Evolutionary conservation across 2,888 invertebrate genomes (phyloP), one percentile per base, ranked within the genome.

Genomic region (Phyllotreta cruciferae): DNA sequence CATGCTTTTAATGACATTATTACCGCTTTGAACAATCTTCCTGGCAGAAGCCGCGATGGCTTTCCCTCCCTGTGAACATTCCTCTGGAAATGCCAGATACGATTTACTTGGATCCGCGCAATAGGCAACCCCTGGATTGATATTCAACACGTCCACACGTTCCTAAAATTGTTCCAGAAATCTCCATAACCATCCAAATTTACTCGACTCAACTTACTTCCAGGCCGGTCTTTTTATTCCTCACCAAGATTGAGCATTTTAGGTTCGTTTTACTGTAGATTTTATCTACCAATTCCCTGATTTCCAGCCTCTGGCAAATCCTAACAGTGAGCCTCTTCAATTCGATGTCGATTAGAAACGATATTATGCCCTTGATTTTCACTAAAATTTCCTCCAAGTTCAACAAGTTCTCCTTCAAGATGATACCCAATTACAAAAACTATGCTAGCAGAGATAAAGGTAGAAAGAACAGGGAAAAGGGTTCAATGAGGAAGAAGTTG

Each of bases 361-460:
- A 77, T 37, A 76, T 64, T 10, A 77, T 64, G n/a, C 77, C 77
- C 64, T 68, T 73, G 10, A 71, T 73, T 64, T 70, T 67, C 1
- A 75, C 53, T 11, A 77, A 56, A 7, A 62, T 56, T 52, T 70
- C 65, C 42, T 76, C 75, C 13, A 77, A 56, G 39, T 60, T 57
- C 9, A 49, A 11, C 11, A 67, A 52, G 49, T 68, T 73, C 10
- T 71, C 69, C 75, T 74, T 24, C 24, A 24, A 24, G 56, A 55
- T 66, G 65, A 52, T 45, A 54, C 34, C 14, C 38, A n/a, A 9
- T 38, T 55, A 34, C 24, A 24, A 0, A 9, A 24, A 55, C 8
- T 55, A 7, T 10, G 37, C 37, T 1, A 36, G n/a, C 10, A n/a
- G 36, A 41, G 2, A 9, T 41, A 41, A 3, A 24, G 24, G 24